Percentiles rank a stretch among this genome's conserved stretches.
These are phyloP conservation scores for Himalopsyche japonica DNA, from an alignment of 2,888 invertebrate species.

Conservation along the genomic window DNA sequence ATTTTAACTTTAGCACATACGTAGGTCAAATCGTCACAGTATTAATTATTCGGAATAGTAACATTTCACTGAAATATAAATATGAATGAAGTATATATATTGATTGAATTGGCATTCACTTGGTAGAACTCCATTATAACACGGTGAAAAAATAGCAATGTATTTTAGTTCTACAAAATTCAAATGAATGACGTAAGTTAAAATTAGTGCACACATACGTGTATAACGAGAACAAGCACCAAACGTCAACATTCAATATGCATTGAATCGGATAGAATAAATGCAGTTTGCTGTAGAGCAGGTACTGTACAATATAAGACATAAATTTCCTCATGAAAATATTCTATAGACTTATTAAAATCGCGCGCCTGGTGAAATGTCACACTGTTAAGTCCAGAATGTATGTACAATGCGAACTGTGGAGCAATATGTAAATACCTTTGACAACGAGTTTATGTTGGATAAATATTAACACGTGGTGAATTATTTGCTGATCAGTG, in stretches of 20 bases:
- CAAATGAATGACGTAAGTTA: not conserved
- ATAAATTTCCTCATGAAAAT: not conserved
- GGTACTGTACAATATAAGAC: not conserved
- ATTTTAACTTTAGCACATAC: too few relatives aligned
- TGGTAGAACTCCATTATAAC: too few relatives aligned
- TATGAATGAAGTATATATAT: too few relatives aligned
- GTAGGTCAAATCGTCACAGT: too few relatives aligned
- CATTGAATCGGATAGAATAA: not conserved
- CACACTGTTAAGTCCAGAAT: not conserved
- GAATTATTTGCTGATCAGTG: not conserved
- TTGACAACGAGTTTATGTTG: not conserved
- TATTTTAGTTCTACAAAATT: too few relatives aligned
- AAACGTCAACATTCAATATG: not conserved
- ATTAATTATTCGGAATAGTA: too few relatives aligned
- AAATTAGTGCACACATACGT: not conserved
- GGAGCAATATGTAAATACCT: not conserved
- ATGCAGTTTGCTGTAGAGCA: not conserved
- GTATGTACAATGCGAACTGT: not conserved
- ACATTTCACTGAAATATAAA: too few relatives aligned
- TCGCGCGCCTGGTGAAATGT: not conserved
- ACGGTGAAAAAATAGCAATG: too few relatives aligned
- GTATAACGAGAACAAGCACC: not conserved
- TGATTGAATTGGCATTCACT: too few relatives aligned
- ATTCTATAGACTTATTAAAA: not conserved
- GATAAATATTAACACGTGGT: not conserved